These are phyloP conservation scores for Sipha flava DNA, from an alignment of 1,140 invertebrate genomes.

Conservation along the genomic window DNA sequence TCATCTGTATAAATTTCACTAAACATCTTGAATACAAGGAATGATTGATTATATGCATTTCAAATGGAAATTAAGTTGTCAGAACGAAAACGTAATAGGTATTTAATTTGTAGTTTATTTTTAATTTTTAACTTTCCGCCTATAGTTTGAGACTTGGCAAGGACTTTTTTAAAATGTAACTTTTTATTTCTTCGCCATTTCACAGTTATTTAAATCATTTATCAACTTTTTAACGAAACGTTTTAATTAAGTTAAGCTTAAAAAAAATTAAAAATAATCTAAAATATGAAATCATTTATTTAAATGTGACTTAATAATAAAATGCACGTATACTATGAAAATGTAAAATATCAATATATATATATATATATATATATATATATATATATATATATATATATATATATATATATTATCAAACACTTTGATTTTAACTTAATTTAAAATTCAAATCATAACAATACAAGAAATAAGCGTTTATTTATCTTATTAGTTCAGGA, in stretches of 20 bases:
- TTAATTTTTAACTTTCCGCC: background rate
- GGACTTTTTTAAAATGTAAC: background rate
- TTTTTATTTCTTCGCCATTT: background rate
- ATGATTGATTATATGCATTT: background rate
- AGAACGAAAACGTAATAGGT: background rate
- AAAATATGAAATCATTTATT: background rate
- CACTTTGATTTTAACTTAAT: background rate
- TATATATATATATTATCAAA: too few species aligned
- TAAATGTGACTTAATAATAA: background rate
- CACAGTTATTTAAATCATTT: background rate
- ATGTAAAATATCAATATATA: background rate
- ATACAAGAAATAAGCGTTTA: background rate
- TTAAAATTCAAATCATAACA: background rate
- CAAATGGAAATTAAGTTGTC: background rate
- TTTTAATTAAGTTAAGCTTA: background rate
- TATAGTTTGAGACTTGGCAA: background rate
- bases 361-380: too few species aligned
- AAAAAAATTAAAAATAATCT: background rate
- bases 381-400: too few species aligned
- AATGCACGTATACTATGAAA: background rate
- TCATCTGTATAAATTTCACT: background rate
- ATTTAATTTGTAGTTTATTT: slow-evolving; percentile 10
- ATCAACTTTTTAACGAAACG: background rate
- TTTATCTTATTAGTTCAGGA: too few species aligned
- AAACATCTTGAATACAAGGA: background rate